Evolutionary conservation across 2,888 invertebrate genomes (phyloP), one percentile per base, ranked within the genome.

Genomic region (Eugnorisma glareosa): DNA sequence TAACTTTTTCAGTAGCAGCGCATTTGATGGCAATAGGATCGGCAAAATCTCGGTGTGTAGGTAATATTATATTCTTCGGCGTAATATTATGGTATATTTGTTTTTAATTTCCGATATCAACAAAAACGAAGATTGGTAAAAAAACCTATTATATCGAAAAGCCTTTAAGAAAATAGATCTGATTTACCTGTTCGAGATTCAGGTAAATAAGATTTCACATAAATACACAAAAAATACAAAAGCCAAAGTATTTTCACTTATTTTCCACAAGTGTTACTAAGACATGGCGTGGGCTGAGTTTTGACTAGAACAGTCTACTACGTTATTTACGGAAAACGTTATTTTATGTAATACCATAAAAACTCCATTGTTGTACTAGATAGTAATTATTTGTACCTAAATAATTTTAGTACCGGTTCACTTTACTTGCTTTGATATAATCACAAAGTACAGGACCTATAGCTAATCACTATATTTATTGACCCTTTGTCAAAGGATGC

Each of bases 121-220:
- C 13, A 13, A 8, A 24, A 37, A 24, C 1, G 13, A 31, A 45
- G 31, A 45, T 35, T 21, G 5, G 24, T 37, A 37, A 63, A 63
- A 28, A 31, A 28, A 48, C 18, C 21, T 21, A 18, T 31, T 24
- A 24, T 31, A 18, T 45, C 21, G 13, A 45, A 67, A 24, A 28
- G 28, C 6, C 15, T 31, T 28, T n/a, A 8, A 28, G 1, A 10
- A 67, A 1, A 11, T 54, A 18, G 28, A 15, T 63, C 5, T 28
- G 11, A 18, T 67, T 51, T 61, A n/a, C 21, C 21, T 21, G n/a
- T 59, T 75, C 21, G 31, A 31, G 0, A 2, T 59, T 31, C 66
- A 75, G 24, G 59, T 48, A 67, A 40, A 43, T 64, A 63, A 73
- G 59, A 31, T 31, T 59, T 31, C 18, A 8, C 24, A 35, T n/a